phyloP scores from a whole-genome alignment of 2,113 vertebrate species.

The Tupaia chinensis region DNA sequence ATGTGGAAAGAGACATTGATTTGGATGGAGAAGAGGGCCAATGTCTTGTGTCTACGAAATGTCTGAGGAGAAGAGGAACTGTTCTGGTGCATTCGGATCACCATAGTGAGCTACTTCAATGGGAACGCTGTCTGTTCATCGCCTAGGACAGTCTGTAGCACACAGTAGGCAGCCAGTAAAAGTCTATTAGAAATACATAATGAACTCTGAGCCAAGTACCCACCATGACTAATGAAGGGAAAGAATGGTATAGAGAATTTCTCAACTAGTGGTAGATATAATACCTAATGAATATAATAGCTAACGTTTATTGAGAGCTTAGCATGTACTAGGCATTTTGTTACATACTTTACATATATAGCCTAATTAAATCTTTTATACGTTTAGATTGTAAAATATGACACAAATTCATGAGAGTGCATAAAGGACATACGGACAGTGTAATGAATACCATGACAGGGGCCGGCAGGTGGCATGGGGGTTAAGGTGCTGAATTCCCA shows the following conservation, averaged over 20 bases:
- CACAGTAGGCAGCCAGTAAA: neutral
- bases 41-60: too few species aligned
- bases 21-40: neutral
- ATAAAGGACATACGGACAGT: constrained; percentile 9
- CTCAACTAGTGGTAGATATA: constrained; percentile 20
- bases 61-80: neutral
- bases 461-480: too few species aligned
- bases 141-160: neutral
- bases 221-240: neutral
- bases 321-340: constrained; percentile 2
- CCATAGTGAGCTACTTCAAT: neutral
- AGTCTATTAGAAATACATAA: neutral
- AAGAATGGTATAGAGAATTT: neutral
- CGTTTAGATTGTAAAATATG: constrained; percentile 53
- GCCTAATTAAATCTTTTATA: constrained; percentile 44
- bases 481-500: too few species aligned
- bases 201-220: neutral
- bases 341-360: constrained; percentile 31
- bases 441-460: constrained; percentile 34
- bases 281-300: neutral
- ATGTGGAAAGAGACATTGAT: neutral
- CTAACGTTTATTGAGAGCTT: constrained; percentile 30
- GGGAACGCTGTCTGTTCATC: neutral
- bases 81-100: neutral
- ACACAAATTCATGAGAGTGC: neutral